Base-by-base conservation (phyloP, 2,113 vertebrate species). In the Oryzias woworae region DNA sequence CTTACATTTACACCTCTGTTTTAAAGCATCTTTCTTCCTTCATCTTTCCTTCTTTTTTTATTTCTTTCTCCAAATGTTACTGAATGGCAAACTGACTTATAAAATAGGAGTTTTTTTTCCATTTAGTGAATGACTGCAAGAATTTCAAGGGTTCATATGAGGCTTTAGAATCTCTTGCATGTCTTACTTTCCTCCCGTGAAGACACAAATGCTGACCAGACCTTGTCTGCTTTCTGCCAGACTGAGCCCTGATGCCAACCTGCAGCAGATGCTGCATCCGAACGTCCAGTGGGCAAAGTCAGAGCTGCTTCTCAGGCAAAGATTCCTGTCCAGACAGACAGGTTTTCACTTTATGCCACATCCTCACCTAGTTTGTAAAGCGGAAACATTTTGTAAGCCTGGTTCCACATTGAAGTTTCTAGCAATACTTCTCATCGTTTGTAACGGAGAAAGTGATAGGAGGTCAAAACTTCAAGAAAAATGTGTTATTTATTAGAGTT, bases 221-320 rank as follows among this genome's bases (percentile, higher is more conserved):
- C 47, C 75, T 58, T 58, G 58, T 80, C 77, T 45, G 2, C 63
- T 36, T 58, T 48, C 63, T 58, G 60, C 60, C 71, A 57, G 57
- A 70, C 67, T 80, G 52, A 71, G 53, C 60, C 58, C n/a, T 69
- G 44, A 45, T 70, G 78, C 75, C 77, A 73, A 76, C 63, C 8
- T 0, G 54, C 79, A 83, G 78, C 86, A 84, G 77, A 83, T 82
- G 77, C 60, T 59, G 28, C 8, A 63, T 54, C 20, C 62, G 42
- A 66, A 70, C 61, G 75, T 61, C 58, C 61, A 16, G 44, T 52
- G 73, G 57, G 60, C 24, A 18, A 76, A 61, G 60, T 15, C 18
- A 46, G 24, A 58, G 51, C 50, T 23, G 18, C 44, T 64, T 80
- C 20, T 62, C 46, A 71, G 66, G 15, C 31, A 72, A 3, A 15